Percentiles rank a stretch among this genome's conserved stretches.
phyloP scores from a whole-genome alignment of 2,888 invertebrate species.

The Parochlus steinenii region DNA sequence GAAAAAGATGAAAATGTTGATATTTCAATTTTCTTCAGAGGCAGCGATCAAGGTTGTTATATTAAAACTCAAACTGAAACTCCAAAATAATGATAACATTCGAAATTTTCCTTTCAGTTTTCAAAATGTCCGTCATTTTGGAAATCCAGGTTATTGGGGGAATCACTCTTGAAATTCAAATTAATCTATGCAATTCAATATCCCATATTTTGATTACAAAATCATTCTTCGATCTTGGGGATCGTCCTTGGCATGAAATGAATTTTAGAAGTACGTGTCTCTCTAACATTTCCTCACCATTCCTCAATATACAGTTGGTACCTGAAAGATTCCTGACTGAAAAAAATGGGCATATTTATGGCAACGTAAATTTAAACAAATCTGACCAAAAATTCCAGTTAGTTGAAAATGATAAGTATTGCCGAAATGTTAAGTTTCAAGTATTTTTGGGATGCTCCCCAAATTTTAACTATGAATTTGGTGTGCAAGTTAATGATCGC shows the following conservation, averaged over 20 bases:
- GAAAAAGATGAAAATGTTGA: no score
- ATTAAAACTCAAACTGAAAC: background rate
- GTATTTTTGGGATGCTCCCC: conserved; percentile 1
- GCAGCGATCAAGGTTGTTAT: no score
- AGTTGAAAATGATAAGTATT: conserved; percentile 2
- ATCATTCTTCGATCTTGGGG: conserved; percentile 3
- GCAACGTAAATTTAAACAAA: conserved; percentile 4
- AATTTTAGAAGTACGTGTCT: background rate
- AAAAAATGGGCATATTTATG: background rate
- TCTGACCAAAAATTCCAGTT: background rate
- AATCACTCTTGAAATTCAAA: background rate
- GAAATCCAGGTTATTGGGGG: conserved; percentile 4
- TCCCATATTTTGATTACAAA: conserved; percentile 8
- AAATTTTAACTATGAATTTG: conserved; percentile 4
- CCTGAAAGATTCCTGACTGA: background rate
- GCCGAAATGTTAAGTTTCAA: conserved; percentile 4
- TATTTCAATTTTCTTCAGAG: no score
- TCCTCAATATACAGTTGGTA: background rate
- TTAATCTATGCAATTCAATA: conserved; percentile 9
- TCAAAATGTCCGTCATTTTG: background rate
- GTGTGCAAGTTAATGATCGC: conserved; percentile 5
- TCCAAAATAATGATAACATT: background rate
- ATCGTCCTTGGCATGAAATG: conserved; percentile 6
- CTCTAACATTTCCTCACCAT: conserved; percentile 1
- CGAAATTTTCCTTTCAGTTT: no score